phyloP scores from a whole-genome alignment of 2,797 vertebrate species.

The Semotilus atromaculatus region DNA sequence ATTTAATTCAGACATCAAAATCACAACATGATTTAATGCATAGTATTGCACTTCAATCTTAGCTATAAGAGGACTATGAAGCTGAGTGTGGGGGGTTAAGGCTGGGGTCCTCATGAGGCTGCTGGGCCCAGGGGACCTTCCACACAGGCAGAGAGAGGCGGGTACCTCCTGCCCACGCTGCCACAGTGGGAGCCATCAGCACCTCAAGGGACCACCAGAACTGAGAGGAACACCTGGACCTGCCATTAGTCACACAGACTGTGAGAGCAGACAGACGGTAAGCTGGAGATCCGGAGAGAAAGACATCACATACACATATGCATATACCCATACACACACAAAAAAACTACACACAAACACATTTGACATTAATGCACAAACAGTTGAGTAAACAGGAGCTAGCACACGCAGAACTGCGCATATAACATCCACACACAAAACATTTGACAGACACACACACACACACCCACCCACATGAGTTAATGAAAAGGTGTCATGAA shows the following conservation, averaged over 20 bases:
- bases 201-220: conserved; percentile 71
- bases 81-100: conserved; percentile 51
- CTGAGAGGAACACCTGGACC: conserved; percentile 85
- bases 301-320: conserved; percentile 64
- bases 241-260: conserved; percentile 82
- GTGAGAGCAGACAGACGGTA: conserved; percentile 80
- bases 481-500: conserved; percentile 49
- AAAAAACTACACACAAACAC: conserved; percentile 44
- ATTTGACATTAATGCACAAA: conserved; percentile 60
- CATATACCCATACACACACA: conserved; percentile 25
- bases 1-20: neutral
- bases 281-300: conserved; percentile 65
- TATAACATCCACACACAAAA: neutral
- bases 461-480: conserved; percentile 17
- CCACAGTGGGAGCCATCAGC: conserved; percentile 69
- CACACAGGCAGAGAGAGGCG: conserved; percentile 76
- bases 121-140: conserved; percentile 67
- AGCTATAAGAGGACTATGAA: conserved; percentile 25
- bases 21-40: neutral
- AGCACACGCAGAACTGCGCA: conserved; percentile 36
- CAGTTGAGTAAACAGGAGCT: conserved; percentile 53
- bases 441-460: conserved; percentile 13
- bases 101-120: conserved; percentile 56
- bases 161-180: conserved; percentile 76
- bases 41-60: neutral